A percentile compares a stretch with the other conserved stretches of the same genome.
Conservation (phyloP, 2,797 vertebrate genomes). For the Acrossocheilus fasciatus region DNA sequence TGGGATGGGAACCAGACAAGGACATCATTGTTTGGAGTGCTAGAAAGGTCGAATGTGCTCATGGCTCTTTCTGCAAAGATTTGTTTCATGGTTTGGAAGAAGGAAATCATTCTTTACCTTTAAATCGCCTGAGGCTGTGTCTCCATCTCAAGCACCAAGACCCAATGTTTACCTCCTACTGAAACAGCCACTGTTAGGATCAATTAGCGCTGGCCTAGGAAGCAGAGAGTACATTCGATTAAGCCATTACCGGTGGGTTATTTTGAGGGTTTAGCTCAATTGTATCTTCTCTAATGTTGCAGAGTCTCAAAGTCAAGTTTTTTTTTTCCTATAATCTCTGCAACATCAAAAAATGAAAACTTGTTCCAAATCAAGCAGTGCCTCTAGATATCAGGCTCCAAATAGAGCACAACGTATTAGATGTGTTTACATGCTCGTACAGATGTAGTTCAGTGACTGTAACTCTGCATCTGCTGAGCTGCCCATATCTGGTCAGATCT, state of each 20-base stretch:
- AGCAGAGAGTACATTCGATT: constrained; percentile 61
- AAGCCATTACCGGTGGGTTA: constrained; percentile 55
- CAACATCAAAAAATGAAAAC: constrained; percentile 1
- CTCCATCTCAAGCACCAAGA: neutral
- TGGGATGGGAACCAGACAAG: constrained; percentile 53
- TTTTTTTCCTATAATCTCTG: constrained; percentile 40
- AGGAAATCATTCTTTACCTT: constrained; percentile 28
- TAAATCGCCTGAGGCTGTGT: neutral
- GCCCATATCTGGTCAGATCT: constrained; percentile 53
- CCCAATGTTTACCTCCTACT: constrained; percentile 32
- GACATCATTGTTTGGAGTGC: constrained; percentile 48
- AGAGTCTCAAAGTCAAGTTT: constrained; percentile 6
- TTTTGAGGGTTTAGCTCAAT: constrained; percentile 53
- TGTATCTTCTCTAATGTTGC: constrained; percentile 12
- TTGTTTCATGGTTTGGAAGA: constrained; percentile 17
- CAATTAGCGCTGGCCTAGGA: constrained; percentile 43
- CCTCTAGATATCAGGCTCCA: constrained; percentile 44
- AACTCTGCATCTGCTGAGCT: constrained; percentile 31
- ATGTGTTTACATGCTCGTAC: constrained; percentile 53
- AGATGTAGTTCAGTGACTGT: constrained; percentile 26
- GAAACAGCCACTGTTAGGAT: constrained; percentile 53
- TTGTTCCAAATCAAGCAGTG: constrained; percentile 48
- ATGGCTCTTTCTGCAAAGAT: constrained; percentile 14
- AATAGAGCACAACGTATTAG: constrained; percentile 39
- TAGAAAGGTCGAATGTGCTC: constrained; percentile 28